Percentiles rank a stretch among this genome's conserved stretches.
Conservation (phyloP, 2,888 invertebrate genomes). For the Didymodactylos carnosus region DNA sequence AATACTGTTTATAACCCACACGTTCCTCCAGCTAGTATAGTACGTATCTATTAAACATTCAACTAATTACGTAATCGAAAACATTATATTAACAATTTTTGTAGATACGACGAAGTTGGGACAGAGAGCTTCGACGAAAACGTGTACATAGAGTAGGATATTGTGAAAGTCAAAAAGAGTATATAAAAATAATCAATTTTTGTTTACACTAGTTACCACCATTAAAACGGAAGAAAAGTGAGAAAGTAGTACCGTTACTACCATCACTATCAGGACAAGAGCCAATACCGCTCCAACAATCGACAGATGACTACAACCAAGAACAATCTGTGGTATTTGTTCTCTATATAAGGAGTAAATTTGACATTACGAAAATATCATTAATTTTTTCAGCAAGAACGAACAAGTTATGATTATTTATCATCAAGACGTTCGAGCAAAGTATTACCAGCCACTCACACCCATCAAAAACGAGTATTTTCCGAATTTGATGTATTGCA, state of each 20-base stretch:
- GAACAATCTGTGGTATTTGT: neutral
- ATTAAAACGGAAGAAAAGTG: neutral
- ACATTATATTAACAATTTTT: neutral
- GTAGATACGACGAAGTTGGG: neutral
- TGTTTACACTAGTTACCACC: neutral
- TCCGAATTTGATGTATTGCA: neutral
- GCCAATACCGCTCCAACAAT: too few species aligned
- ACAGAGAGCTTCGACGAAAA: neutral
- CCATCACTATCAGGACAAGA: too few species aligned
- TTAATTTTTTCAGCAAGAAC: neutral
- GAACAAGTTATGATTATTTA: neutral
- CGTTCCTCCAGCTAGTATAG: neutral
- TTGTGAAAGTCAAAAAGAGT: too few species aligned
- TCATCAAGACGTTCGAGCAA: neutral
- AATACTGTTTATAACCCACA: neutral
- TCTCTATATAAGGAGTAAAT: neutral
- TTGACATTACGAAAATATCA: neutral
- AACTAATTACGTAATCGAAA: neutral
- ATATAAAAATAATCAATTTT: too few species aligned
- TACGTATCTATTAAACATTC: neutral
- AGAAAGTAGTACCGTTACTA: neutral
- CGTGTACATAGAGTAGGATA: neutral
- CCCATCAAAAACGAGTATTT: neutral
- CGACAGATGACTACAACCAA: neutral
- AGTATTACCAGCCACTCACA: neutral